Percentiles rank a stretch among this genome's conserved stretches.
Conservation (phyloP, 2,113 vertebrate species). For the Syrmaticus mikado region DNA sequence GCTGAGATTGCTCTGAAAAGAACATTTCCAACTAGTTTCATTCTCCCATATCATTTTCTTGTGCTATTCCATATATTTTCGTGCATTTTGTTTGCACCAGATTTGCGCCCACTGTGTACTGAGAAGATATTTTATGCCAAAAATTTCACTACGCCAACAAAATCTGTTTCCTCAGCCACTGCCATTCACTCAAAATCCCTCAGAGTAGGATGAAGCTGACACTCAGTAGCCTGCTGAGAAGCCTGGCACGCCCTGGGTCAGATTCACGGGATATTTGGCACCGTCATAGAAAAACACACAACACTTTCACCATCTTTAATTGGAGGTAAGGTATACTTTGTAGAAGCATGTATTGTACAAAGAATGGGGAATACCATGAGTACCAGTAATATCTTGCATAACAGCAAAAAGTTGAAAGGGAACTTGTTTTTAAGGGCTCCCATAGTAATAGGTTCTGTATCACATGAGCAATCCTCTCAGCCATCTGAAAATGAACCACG, state of each 20-base stretch:
- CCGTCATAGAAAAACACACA: background rate
- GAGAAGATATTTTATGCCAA: background rate
- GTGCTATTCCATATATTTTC: background rate
- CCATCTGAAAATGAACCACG: slow-evolving; percentile 45
- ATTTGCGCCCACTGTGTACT: background rate
- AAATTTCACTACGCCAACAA: background rate
- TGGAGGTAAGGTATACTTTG: slow-evolving; percentile 43
- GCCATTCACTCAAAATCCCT: background rate
- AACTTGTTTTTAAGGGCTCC: slow-evolving; percentile 52
- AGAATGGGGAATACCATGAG: slow-evolving; percentile 68
- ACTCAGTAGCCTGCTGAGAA: background rate
- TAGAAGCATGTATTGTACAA: slow-evolving; percentile 41
- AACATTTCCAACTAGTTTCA: background rate
- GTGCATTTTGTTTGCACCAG: background rate
- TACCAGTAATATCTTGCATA: slow-evolving; percentile 72
- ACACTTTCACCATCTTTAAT: slow-evolving; percentile 21
- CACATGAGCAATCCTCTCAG: slow-evolving; percentile 56
- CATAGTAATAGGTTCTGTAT: slow-evolving; percentile 21
- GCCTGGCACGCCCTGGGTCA: background rate
- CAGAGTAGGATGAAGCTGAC: background rate
- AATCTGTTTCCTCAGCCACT: background rate
- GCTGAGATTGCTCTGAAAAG: background rate
- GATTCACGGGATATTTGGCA: background rate
- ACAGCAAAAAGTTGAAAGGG: slow-evolving; percentile 63
- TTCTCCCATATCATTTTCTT: background rate